Base-by-base conservation (phyloP, 2,797 vertebrate species). In the Zalophus californianus region DNA sequence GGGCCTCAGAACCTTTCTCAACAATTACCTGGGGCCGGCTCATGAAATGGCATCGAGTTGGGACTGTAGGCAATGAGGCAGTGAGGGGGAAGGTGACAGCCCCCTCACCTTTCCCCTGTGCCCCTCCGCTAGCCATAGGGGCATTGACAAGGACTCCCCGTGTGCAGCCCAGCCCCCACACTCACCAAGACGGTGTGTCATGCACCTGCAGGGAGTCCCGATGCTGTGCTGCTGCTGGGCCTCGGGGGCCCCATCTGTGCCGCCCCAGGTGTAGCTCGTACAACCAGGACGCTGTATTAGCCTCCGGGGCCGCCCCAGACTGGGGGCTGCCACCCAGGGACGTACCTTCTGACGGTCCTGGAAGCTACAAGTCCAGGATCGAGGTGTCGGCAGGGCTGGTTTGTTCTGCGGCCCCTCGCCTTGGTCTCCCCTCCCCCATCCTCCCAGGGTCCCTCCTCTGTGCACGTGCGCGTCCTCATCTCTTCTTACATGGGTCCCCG, bases 161-260 rank as follows among this genome's bases (percentile, higher is more conserved):
- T 20, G 5, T n/a, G 6, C 77, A 64, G 48, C 20, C 14, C 29
- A 68, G n/a, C 32, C 60, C 60, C n/a, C 35, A 70, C 64, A 50
- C 7, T 50, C 58, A 4, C 41, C 27, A 25, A 27, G 13, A 68
- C 4, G 6, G 1, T 32, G 12, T 2, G 16, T 18, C 18, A 35
- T 7, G 15, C 1, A 5, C 25, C 10, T 4, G 1, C 21, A 11
- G 44, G 9, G 21, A 23, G 1, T 35, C 9, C 35, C 0, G 7
- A 38, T 12, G 18, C 32, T 38, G 27, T 27, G 27, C 18, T 62
- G 6, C 50, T 0, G 1, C 8, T 38, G 62, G 32, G 62, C 83
- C 60, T 85, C 6, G 5, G 48, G 62, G 23, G 68, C 32, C 27
- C 29, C 7, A 13, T 14, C 50, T 4, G 50, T 50, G 50, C 13